Percentiles rank a stretch among this genome's conserved stretches.
These are phyloP conservation scores for Diuraphis noxia DNA, from an alignment of 1,140 invertebrate species.

Conservation along the genomic window DNA sequence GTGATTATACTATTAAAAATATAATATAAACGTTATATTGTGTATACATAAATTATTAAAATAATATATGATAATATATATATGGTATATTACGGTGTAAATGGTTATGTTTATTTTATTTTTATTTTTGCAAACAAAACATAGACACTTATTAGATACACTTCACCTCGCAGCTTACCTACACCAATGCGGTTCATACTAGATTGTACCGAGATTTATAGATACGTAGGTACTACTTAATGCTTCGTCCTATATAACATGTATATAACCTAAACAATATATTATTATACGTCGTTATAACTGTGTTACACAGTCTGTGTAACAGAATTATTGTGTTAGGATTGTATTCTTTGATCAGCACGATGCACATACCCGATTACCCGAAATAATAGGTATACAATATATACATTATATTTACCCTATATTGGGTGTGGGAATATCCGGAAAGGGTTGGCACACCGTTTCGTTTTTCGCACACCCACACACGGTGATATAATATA, in stretches of 20 bases:
- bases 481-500: not conserved
- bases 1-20: no score
- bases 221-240: not conserved
- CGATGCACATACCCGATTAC: not conserved
- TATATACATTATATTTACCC: not conserved
- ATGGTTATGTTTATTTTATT: not conserved
- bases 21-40: no score
- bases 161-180: no score
- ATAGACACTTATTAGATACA: no score
- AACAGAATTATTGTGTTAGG: not conserved
- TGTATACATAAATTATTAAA: no score
- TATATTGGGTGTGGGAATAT: slow-evolving; percentile 5
- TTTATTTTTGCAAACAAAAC: not conserved
- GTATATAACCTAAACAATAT: not conserved
- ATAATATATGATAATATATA: no score
- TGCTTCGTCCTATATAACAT: not conserved
- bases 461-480: slow-evolving; percentile 8
- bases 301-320: not conserved
- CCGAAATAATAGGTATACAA: not conserved
- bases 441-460: not conserved
- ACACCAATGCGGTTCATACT: no score
- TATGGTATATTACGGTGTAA: no score
- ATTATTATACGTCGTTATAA: not conserved
- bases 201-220: not conserved
- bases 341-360: not conserved